A percentile compares a stretch with the other conserved stretches of the same genome.
These are phyloP conservation scores for Eustalomyia histrio DNA, from an alignment of 2,888 invertebrate genomes.

Conservation along the genomic window DNA sequence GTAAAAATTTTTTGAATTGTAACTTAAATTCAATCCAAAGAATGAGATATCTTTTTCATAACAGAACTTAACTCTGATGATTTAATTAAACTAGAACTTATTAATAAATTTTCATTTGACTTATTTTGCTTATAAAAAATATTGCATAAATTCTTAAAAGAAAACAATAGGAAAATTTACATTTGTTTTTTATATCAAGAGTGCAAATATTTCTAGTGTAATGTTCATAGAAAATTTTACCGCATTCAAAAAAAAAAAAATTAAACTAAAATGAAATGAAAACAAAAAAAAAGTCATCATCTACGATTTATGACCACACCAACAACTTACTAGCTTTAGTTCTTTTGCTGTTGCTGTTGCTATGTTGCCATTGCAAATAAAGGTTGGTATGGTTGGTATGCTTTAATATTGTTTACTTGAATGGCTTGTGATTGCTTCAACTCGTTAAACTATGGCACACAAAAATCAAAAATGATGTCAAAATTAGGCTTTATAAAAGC, in stretches of 20 bases:
- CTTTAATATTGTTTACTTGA: slow-evolving; percentile 33
- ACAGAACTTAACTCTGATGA: slow-evolving; percentile 31
- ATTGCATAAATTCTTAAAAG: slow-evolving; percentile 10
- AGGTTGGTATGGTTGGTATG: slow-evolving; percentile 44
- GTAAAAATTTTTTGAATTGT: not conserved
- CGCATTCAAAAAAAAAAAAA: slow-evolving; percentile 33
- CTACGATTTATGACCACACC: slow-evolving; percentile 63
- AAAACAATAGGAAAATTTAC: slow-evolving; percentile 1
- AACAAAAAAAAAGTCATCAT: slow-evolving; percentile 41
- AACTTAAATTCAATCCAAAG: not conserved
- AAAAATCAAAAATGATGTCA: too few species aligned
- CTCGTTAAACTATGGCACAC: not conserved
- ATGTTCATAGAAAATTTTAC: slow-evolving; percentile 33
- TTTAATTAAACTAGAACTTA: slow-evolving; percentile 34
- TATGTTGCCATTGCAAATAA: slow-evolving; percentile 63
- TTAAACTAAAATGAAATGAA: too few species aligned
- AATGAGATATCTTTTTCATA: slow-evolving; percentile 12
- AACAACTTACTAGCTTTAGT: slow-evolving; percentile 53
- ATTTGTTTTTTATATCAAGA: not conserved
- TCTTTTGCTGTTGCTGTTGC: slow-evolving; percentile 43
- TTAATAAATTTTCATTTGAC: slow-evolving; percentile 28
- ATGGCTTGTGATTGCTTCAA: slow-evolving; percentile 34
- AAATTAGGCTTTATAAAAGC: too few species aligned
- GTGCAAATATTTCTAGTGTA: not conserved
- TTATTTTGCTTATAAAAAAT: not conserved